phyloP scores from a whole-genome alignment of 2,888 invertebrate genomes.

The Leptopilina myrica region DNA sequence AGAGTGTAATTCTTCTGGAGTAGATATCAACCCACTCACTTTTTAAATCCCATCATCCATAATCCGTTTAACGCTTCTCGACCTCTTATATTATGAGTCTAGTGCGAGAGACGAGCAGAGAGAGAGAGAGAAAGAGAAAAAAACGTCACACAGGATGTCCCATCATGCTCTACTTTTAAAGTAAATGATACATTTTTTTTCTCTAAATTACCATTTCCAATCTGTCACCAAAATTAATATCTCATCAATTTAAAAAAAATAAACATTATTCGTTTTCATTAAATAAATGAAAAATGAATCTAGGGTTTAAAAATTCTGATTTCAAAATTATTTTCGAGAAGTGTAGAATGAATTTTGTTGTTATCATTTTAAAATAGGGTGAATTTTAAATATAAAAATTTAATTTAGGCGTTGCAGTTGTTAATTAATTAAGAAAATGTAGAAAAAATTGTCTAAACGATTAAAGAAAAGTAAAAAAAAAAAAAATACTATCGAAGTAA shows the following conservation, averaged over 20 bases:
- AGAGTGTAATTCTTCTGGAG: slow-evolving; percentile 28
- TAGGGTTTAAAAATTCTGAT: too few species aligned
- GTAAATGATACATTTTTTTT: not conserved
- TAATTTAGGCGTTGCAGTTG: too few species aligned
- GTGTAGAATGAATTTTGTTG: too few species aligned
- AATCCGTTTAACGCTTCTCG: slow-evolving; percentile 25
- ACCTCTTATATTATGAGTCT: slow-evolving; percentile 8
- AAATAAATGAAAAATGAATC: too few species aligned
- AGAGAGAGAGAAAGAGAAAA: not conserved
- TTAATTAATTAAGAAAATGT: too few species aligned
- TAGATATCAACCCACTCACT: slow-evolving; percentile 39
- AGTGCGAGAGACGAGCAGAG: not conserved
- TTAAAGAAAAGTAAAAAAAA: too few species aligned
- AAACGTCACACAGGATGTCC: slow-evolving; percentile 27
- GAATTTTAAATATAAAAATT: too few species aligned
- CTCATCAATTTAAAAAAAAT: not conserved
- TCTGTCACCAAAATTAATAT: not conserved
- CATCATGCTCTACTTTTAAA: slow-evolving; percentile 16
- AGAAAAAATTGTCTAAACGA: too few species aligned
- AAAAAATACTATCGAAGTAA: too few species aligned
- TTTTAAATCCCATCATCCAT: slow-evolving; percentile 32
- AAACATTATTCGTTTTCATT: too few species aligned
- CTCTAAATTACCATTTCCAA: not conserved
- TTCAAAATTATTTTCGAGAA: too few species aligned
- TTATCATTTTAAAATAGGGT: too few species aligned